Conservation (phyloP, 2,888 invertebrate species). For the Agrochola macilenta region DNA sequence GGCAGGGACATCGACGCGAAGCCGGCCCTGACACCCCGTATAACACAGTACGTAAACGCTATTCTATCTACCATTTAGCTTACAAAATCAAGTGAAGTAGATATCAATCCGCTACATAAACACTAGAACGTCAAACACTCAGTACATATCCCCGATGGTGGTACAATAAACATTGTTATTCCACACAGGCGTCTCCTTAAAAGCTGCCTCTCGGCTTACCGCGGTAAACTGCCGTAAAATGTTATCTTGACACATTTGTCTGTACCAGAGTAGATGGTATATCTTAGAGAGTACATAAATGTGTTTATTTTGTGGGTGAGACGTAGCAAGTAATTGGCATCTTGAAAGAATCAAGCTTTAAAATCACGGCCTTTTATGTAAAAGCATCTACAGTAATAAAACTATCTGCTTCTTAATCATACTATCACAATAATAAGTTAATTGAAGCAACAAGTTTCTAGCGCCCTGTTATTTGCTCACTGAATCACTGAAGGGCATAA, state of each 20-base stretch:
- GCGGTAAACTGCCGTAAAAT: constrained; percentile 54
- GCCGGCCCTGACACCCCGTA: too few species aligned
- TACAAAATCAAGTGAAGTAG: not conserved
- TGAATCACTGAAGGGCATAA: not conserved
- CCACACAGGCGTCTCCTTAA: constrained; percentile 44
- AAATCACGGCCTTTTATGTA: too few species aligned
- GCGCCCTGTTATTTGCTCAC: not conserved
- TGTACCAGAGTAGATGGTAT: not conserved
- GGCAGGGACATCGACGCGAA: too few species aligned
- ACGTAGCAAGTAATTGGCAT: constrained; percentile 7
- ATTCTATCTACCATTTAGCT: not conserved
- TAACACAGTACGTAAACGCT: too few species aligned
- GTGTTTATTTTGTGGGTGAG: not conserved
- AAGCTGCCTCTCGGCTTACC: constrained; percentile 61
- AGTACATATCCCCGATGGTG: constrained; percentile 19
- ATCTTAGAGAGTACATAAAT: not conserved
- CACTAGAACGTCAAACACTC: constrained; percentile 3
- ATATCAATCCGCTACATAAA: not conserved
- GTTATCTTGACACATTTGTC: constrained; percentile 48
- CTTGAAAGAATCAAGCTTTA: not conserved
- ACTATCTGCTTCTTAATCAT: not conserved
- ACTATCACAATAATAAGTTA: not conserved
- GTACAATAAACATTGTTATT: constrained; percentile 61
- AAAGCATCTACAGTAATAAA: too few species aligned
- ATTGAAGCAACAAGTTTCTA: not conserved